Percentiles rank a stretch among this genome's conserved stretches.
Evolutionary conservation across 2,113 vertebrate species (phyloP).

Genomic region (Apodemus sylvaticus): DNA sequence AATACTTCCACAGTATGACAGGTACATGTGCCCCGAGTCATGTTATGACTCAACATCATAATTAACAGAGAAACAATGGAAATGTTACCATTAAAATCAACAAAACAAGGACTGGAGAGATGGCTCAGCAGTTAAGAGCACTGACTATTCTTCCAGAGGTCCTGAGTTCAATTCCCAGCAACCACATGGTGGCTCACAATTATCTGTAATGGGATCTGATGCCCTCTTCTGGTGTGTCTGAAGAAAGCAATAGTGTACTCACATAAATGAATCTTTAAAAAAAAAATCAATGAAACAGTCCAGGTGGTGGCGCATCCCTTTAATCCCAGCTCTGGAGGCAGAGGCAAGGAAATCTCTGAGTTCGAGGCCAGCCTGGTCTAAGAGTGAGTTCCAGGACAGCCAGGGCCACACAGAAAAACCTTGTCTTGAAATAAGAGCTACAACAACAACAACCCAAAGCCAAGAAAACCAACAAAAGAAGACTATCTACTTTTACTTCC

Average conservation of each 20-base stretch:
- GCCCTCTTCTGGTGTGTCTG: no score
- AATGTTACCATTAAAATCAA: background rate
- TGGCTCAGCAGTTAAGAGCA: no score
- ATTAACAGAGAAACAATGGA: constrained; percentile 44
- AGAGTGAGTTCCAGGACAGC: background rate
- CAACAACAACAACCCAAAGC: background rate
- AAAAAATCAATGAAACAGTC: background rate
- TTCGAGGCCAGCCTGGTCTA: background rate
- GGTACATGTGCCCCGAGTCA: background rate
- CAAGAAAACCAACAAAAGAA: constrained; percentile 16
- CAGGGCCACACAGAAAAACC: background rate
- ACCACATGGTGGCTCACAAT: no score
- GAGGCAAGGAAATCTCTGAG: background rate
- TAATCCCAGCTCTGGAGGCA: background rate
- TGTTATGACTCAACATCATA: background rate
- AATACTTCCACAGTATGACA: background rate
- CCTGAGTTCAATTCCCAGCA: no score
- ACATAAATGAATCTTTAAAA: no score
- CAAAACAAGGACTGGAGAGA: background rate
- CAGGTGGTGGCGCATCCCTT: background rate
- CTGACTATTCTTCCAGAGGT: no score
- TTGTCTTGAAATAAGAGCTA: background rate
- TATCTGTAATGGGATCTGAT: no score
- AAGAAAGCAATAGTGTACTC: no score
- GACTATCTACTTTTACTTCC: background rate